Evolutionary conservation across 2,888 invertebrate species (phyloP).

Genomic region (Microctonus hyperodae): DNA sequence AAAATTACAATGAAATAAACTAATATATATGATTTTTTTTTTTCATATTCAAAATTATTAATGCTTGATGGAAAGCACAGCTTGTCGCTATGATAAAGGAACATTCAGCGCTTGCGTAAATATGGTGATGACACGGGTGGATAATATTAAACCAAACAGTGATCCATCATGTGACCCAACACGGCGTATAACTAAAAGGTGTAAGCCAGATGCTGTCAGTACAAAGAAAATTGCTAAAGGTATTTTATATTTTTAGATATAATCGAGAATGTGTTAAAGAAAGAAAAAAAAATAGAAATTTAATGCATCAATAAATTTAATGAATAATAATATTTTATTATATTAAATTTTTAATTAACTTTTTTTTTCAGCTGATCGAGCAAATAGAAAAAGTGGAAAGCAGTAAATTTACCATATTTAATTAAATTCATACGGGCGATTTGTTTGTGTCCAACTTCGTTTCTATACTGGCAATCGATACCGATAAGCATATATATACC

Average conservation of each 20-base stretch:
- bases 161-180: conserved; percentile 84
- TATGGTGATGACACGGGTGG: conserved; percentile 83
- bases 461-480: conserved; percentile 12
- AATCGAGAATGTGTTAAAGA: neutral
- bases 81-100: conserved; percentile 90
- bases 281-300: neutral
- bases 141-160: conserved; percentile 82
- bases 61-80: conserved; percentile 63
- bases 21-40: conserved; percentile 14
- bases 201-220: conserved; percentile 67
- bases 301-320: too few species aligned
- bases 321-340: too few species aligned
- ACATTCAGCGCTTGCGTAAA: conserved; percentile 85
- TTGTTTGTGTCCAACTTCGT: neutral
- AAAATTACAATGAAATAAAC: neutral
- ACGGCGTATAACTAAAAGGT: conserved; percentile 84
- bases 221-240: conserved; percentile 59
- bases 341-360: neutral
- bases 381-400: conserved; percentile 60
- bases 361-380: conserved; percentile 54
- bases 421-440: conserved; percentile 6
- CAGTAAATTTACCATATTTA: conserved; percentile 48
- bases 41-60: conserved; percentile 37
- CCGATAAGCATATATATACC: conserved; percentile 13
- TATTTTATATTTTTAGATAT: too few species aligned